phyloP scores from a whole-genome alignment of 2,888 invertebrate genomes.

The Oxystoma pomonae region DNA sequence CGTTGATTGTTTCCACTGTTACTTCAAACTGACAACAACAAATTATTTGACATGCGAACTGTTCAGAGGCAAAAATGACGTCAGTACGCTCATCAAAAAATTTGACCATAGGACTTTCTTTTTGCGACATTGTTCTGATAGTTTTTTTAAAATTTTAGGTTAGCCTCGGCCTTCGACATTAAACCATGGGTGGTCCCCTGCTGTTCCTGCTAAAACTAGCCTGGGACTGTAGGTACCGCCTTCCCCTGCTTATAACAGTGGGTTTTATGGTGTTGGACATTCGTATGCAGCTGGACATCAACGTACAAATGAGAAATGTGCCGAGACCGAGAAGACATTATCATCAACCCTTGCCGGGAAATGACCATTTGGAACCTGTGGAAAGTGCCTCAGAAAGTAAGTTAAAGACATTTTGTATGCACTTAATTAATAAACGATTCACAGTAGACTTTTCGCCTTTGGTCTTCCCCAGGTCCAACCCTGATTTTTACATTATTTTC shows the following conservation, averaged over 20 bases:
- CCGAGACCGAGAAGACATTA: conserved; percentile 22
- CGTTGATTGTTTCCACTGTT: no score
- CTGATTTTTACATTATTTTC: no score
- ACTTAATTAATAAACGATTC: neutral
- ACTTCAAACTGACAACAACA: no score
- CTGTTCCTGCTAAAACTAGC: conserved; percentile 67
- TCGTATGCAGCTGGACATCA: conserved; percentile 64
- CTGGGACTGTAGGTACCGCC: conserved; percentile 64
- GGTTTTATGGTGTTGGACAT: conserved; percentile 64
- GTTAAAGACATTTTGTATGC: conserved; percentile 7
- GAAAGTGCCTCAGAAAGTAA: conserved; percentile 28
- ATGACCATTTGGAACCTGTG: conserved; percentile 5
- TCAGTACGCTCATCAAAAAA: no score
- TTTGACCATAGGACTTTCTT: no score
- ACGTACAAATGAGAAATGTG: conserved; percentile 51
- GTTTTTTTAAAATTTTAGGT: no score
- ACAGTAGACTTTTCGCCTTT: no score
- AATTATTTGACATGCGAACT: no score
- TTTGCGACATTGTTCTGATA: no score
- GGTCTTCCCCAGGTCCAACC: no score
- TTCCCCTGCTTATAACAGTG: conserved; percentile 63
- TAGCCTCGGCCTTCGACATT: no score
- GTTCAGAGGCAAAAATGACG: no score
- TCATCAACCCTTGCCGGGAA: conserved; percentile 13
- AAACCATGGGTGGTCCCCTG: conserved; percentile 42